phyloP scores from a whole-genome alignment of 2,797 vertebrate species.

The Salarias fasciatus region DNA sequence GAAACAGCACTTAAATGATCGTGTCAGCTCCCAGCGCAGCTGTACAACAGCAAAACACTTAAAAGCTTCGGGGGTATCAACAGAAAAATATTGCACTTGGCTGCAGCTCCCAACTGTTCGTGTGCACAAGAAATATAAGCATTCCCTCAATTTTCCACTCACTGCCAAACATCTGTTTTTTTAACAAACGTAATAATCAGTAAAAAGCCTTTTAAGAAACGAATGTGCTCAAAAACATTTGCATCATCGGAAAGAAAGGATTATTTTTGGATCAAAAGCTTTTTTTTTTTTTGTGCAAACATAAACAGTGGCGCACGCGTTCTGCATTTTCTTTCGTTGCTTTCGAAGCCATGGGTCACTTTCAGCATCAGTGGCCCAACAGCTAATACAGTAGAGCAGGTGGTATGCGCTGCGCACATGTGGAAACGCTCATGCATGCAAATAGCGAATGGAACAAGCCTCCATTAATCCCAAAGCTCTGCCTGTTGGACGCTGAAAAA shows the following conservation, averaged over 20 bases:
- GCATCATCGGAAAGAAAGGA: no score
- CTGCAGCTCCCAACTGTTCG: constrained; percentile 15
- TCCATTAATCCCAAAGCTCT: constrained; percentile 36
- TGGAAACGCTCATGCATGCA: constrained; percentile 59
- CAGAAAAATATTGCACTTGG: constrained; percentile 52
- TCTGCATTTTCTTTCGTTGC: no score
- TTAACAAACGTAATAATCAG: constrained; percentile 26
- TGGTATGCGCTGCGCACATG: constrained; percentile 44
- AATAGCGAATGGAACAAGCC: constrained; percentile 10
- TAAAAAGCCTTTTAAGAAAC: not conserved
- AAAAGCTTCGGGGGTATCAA: constrained; percentile 23
- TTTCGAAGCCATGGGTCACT: no score
- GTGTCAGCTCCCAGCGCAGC: constrained; percentile 39
- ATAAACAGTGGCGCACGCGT: no score
- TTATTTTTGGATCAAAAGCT: no score
- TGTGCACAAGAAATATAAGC: constrained; percentile 34
- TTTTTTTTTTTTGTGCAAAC: no score
- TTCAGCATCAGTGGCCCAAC: constrained; percentile 17
- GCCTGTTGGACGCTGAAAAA: constrained; percentile 22
- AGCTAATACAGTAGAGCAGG: constrained; percentile 42
- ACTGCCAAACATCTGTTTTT: constrained; percentile 36
- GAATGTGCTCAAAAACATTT: no score
- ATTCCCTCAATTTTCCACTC: constrained; percentile 44
- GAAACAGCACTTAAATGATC: constrained; percentile 14
- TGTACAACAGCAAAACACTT: constrained; percentile 28